Conservation (phyloP, 2,888 invertebrate genomes). For the Zaprionus lineosus region DNA sequence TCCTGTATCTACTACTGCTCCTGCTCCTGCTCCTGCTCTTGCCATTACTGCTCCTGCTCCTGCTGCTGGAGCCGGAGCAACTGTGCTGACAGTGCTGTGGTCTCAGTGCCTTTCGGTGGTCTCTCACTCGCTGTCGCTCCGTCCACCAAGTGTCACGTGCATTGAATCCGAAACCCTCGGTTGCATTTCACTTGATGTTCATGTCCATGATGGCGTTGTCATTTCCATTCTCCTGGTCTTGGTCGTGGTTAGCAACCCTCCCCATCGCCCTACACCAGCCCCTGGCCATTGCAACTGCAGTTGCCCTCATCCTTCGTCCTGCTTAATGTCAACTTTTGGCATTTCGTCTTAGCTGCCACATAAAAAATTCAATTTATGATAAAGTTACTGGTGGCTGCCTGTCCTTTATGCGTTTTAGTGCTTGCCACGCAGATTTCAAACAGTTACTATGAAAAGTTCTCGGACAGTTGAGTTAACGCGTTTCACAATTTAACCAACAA, state of each 20-base stretch:
- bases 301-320: slow-evolving; percentile 41
- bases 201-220: slow-evolving; percentile 39
- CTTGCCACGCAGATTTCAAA: slow-evolving; percentile 57
- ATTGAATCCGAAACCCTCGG: slow-evolving; percentile 62
- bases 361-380: slow-evolving; percentile 71
- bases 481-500: slow-evolving; percentile 23
- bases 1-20: too few relatives aligned
- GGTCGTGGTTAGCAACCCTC: slow-evolving; percentile 37
- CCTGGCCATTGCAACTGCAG: background rate
- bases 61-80: slow-evolving; percentile 10
- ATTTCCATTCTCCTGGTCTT: slow-evolving; percentile 35
- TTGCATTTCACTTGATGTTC: slow-evolving; percentile 63
- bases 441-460: slow-evolving; percentile 16
- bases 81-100: slow-evolving; percentile 58
- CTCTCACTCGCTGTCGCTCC: background rate
- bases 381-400: slow-evolving; percentile 31
- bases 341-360: slow-evolving; percentile 67
- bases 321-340: slow-evolving; percentile 72
- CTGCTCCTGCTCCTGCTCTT: too few relatives aligned
- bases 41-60: too few relatives aligned
- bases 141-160: slow-evolving; percentile 59
- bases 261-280: too few relatives aligned
- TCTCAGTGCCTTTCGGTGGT: slow-evolving; percentile 19
- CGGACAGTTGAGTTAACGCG: slow-evolving; percentile 28
- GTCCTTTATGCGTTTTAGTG: slow-evolving; percentile 43